Conservation (phyloP, 2,888 invertebrate genomes). For the Hylaea fasciaria region DNA sequence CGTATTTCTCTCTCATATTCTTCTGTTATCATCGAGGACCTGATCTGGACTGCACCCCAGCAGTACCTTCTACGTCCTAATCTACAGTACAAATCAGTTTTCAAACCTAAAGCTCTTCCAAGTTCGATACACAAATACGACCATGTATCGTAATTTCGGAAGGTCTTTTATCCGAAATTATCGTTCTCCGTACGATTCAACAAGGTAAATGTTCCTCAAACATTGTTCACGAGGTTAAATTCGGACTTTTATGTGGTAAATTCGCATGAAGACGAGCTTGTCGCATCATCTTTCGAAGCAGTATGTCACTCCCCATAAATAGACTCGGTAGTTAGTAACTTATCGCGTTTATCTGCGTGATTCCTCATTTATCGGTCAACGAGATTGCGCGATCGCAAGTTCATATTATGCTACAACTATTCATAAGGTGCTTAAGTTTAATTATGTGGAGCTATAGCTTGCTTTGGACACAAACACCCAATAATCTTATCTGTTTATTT, state of each 20-base stretch:
- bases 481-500: too few relatives aligned
- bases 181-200: conserved; percentile 17
- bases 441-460: too few relatives aligned
- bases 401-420: conserved; percentile 10
- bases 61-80: neutral
- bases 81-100: neutral
- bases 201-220: conserved; percentile 20
- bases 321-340: conserved; percentile 40
- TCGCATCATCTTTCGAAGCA: conserved; percentile 9
- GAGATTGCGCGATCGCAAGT: conserved; percentile 15
- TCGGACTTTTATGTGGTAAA: conserved; percentile 3
- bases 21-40: conserved; percentile 17
- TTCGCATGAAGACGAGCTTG: conserved; percentile 9
- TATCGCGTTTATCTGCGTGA: conserved; percentile 41
- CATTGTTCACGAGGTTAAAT: conserved; percentile 7
- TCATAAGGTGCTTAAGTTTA: neutral
- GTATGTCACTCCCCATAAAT: conserved; percentile 55
- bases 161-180: conserved; percentile 15
- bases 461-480: too few relatives aligned
- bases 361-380: conserved; percentile 38
- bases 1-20: conserved; percentile 56
- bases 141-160: conserved; percentile 10
- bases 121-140: neutral
- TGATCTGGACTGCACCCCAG: conserved; percentile 15
- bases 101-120: neutral